These are phyloP conservation scores for Helleia helle DNA, from an alignment of 2,888 invertebrate genomes.

Conservation along the genomic window DNA sequence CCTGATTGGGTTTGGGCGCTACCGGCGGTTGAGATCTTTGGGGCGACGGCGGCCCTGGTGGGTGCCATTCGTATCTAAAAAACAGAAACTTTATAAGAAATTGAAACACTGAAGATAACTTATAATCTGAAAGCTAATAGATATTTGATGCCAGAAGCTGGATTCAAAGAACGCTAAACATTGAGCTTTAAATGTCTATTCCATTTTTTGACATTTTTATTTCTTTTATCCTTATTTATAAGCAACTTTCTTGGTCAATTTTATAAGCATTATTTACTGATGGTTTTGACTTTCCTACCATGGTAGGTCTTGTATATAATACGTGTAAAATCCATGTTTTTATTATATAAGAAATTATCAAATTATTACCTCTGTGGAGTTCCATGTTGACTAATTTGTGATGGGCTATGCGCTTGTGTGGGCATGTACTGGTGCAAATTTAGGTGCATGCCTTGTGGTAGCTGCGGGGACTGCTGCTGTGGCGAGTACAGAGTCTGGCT, in stretches of 20 bases:
- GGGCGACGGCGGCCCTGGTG: conserved; percentile 64
- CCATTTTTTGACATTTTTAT: too few relatives aligned
- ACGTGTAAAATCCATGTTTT: too few relatives aligned
- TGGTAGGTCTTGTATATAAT: too few relatives aligned
- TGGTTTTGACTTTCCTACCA: too few relatives aligned
- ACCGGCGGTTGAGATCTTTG: conserved; percentile 70
- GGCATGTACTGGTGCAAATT: conserved; percentile 24
- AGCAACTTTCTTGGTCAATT: too few relatives aligned
- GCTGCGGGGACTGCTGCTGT: conserved; percentile 32
- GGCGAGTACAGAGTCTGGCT: conserved; percentile 37
- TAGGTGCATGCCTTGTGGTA: conserved; percentile 28
- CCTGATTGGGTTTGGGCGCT: conserved; percentile 67
- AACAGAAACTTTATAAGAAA: conserved; percentile 10
- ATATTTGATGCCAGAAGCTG: too few relatives aligned
- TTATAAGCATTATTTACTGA: too few relatives aligned
- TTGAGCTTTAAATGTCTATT: too few relatives aligned
- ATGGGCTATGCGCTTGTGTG: conserved; percentile 25
- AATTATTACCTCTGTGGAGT: conserved; percentile 45
- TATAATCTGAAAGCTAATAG: too few relatives aligned
- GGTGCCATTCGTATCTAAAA: conserved; percentile 59
- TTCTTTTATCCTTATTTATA: too few relatives aligned
- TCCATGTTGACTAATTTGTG: conserved; percentile 30
- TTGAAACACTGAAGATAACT: neutral
- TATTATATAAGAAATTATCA: too few relatives aligned
- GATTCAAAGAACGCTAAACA: too few relatives aligned